A percentile compares a stretch with the other conserved stretches of the same genome.
Evolutionary conservation across 1,140 invertebrate genomes (phyloP).

Genomic region (Neelides sp.): DNA sequence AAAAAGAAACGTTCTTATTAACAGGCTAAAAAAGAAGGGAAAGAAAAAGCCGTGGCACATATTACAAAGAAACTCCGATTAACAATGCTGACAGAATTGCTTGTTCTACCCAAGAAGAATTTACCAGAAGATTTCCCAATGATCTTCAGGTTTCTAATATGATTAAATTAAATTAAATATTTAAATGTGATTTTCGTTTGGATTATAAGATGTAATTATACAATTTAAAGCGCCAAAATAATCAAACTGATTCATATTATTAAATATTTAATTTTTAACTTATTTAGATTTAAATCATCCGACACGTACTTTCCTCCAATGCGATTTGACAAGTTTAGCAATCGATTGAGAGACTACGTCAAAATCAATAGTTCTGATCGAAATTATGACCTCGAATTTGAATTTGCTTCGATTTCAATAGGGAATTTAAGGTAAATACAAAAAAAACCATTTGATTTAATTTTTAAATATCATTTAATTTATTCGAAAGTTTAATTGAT

Average conservation of each 20-base stretch:
- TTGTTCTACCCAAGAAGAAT: slow-evolving; percentile 45
- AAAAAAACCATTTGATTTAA: too few relatives aligned
- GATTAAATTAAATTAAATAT: not conserved
- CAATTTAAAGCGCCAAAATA: not conserved
- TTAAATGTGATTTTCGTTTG: not conserved
- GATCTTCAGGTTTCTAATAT: slow-evolving; percentile 41
- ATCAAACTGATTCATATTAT: not conserved
- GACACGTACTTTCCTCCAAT: slow-evolving; percentile 66
- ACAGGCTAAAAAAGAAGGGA: slow-evolving; percentile 23
- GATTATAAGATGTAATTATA: not conserved
- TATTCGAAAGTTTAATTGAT: slow-evolving; percentile 35
- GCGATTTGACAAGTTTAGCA: slow-evolving; percentile 65
- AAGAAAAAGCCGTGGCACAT: slow-evolving; percentile 43
- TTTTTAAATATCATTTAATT: too few relatives aligned
- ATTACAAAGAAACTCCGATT: slow-evolving; percentile 48
- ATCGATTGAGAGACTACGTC: slow-evolving; percentile 57
- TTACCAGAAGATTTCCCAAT: slow-evolving; percentile 48
- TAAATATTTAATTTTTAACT: not conserved
- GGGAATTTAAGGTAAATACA: slow-evolving; percentile 39
- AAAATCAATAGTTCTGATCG: slow-evolving; percentile 31
- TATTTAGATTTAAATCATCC: slow-evolving; percentile 35
- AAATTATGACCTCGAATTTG: slow-evolving; percentile 34
- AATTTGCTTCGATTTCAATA: slow-evolving; percentile 40
- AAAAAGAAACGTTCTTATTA: not conserved
- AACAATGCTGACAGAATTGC: slow-evolving; percentile 50